Conservation (phyloP, 2,888 invertebrate species). For the Meiosimyza decipiens region DNA sequence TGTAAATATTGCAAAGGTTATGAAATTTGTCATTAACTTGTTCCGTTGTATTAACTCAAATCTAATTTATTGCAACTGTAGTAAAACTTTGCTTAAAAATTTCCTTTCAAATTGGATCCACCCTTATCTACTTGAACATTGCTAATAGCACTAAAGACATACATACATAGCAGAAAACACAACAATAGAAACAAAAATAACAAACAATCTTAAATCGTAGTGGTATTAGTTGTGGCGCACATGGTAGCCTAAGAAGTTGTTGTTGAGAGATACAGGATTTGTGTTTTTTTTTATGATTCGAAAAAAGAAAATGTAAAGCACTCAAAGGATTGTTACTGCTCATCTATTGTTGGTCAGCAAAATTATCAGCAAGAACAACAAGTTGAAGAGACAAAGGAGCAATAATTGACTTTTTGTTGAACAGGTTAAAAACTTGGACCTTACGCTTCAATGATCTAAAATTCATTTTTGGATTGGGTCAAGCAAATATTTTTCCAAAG, state of each 20-base stretch:
- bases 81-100: not conserved
- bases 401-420: too few relatives aligned
- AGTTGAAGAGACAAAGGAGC: not conserved
- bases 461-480: too few relatives aligned
- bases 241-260: conserved; percentile 17
- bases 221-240: conserved; percentile 30
- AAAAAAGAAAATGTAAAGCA: conserved; percentile 19
- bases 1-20: too few relatives aligned
- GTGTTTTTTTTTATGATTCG: conserved; percentile 10
- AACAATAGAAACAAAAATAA: conserved; percentile 26
- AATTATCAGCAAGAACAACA: not conserved
- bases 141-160: not conserved
- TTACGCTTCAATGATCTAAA: too few relatives aligned
- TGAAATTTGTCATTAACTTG: too few relatives aligned
- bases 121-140: too few relatives aligned
- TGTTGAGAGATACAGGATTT: not conserved
- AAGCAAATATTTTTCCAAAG: too few relatives aligned
- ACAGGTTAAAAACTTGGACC: too few relatives aligned
- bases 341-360: not conserved
- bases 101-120: not conserved
- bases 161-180: conserved; percentile 28
- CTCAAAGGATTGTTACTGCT: conserved; percentile 20
- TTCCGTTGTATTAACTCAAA: not conserved
- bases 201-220: conserved; percentile 43
- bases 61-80: not conserved